Evolutionary conservation across 2,888 invertebrate genomes (phyloP).

Genomic region (Anthrax anthrax): DNA sequence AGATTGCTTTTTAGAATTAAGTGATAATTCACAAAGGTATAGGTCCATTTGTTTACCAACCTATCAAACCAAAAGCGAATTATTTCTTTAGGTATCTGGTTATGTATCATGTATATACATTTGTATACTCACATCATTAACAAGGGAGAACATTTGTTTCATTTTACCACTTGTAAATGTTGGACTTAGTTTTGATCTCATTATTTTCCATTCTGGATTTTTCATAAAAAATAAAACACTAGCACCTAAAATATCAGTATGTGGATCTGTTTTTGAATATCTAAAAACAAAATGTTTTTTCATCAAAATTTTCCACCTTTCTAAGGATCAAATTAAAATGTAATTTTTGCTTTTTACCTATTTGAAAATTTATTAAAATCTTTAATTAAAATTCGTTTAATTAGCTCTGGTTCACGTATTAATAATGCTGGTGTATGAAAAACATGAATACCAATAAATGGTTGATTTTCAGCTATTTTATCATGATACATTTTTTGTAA

Average conservation of each 20-base stretch:
- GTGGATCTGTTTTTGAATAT: constrained; percentile 21
- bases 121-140: neutral
- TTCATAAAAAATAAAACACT: constrained; percentile 34
- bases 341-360: constrained; percentile 20
- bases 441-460: constrained; percentile 31
- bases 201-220: constrained; percentile 33
- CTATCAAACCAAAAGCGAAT: constrained; percentile 9
- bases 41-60: constrained; percentile 24
- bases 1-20: constrained; percentile 12
- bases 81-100: no score
- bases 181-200: constrained; percentile 35
- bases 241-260: constrained; percentile 28
- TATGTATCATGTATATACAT: constrained; percentile 11
- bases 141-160: constrained; percentile 29
- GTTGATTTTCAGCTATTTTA: constrained; percentile 17
- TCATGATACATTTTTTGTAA: constrained; percentile 29
- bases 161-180: constrained; percentile 34
- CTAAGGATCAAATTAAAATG: no score
- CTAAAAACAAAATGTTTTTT: no score
- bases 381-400: constrained; percentile 35
- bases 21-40: constrained; percentile 19
- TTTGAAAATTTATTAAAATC: constrained; percentile 35
- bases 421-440: constrained; percentile 35
- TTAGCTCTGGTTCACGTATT: constrained; percentile 32
- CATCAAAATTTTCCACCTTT: no score